Evolutionary conservation across 2,797 vertebrate genomes (phyloP), one percentile per base, ranked within the genome.

Genomic region (Channa striata): DNA sequence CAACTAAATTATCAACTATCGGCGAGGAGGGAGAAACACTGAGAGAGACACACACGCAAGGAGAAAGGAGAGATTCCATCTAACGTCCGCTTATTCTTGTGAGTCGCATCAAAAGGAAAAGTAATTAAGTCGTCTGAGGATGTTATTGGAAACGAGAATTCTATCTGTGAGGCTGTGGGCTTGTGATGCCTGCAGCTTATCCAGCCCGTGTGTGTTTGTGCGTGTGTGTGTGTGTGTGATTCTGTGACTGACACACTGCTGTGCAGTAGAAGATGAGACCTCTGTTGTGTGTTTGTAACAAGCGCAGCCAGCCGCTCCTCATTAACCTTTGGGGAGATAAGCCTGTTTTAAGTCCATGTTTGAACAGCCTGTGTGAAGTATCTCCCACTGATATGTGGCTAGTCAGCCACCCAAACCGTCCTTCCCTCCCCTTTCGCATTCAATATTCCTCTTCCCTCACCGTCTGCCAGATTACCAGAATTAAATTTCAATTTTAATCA

Each of bases 291-390:
- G 64, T 90, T 88, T 84, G 83, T 82, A 84, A 87, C 89, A 73
- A 78, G 74, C 85, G 74, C 84, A 87, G 83, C 69, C 84, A 83
- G 80, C 65, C 80, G 84, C 91, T 94, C 91, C 93, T 94, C 93
- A 93, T 95, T 95, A 95, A 94, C 94, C 94, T 94, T 92, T 89
- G 47, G 83, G 79, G 89, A 94, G 93, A 95, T 94, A 95, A 95
- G 91, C 90, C 79, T 89, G 91, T 92, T 94, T 93, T 93, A 93
- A 94, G 90, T 90, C 89, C 85, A 88, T 93, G 92, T 94, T 94
- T 94, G 90, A 93, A 91, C 90, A 92, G 88, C 83, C 84, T 85
- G 88, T 91, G 87, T 89, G 89, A 93, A 93, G 92, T 87, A 89
- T 88, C 90, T 91, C 90, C 85, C 83, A 84, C 88, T 86, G 89